Percentiles rank a stretch among this genome's conserved stretches.
These are phyloP conservation scores for Neodiprion virginianus DNA, from an alignment of 1,140 invertebrate genomes.

Conservation along the genomic window DNA sequence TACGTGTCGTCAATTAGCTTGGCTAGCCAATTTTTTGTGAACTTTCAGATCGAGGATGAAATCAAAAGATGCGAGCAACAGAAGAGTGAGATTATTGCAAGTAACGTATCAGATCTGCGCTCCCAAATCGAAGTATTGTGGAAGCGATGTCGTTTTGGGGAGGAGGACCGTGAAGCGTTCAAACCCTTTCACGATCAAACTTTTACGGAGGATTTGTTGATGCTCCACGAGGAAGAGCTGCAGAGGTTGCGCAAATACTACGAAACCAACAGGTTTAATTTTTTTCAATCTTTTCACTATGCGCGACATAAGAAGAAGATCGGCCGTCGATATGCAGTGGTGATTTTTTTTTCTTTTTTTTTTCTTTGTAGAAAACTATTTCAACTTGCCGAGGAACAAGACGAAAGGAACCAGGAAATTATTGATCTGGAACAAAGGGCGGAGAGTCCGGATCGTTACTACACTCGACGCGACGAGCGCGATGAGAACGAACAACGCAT, in stretches of 20 bases:
- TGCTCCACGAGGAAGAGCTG: slow-evolving; percentile 77
- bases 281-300: slow-evolving; percentile 27
- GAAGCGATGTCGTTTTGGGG: slow-evolving; percentile 73
- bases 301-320: slow-evolving; percentile 3
- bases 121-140: slow-evolving; percentile 73
- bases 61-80: slow-evolving; percentile 69
- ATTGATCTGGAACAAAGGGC: slow-evolving; percentile 74
- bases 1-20: slow-evolving; percentile 8
- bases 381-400: slow-evolving; percentile 68
- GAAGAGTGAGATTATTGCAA: slow-evolving; percentile 70
- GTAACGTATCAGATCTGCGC: slow-evolving; percentile 74
- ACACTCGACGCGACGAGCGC: slow-evolving; percentile 84
- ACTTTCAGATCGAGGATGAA: slow-evolving; percentile 62
- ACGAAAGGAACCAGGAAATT: slow-evolving; percentile 72
- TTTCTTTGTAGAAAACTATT: slow-evolving; percentile 62
- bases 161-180: slow-evolving; percentile 69
- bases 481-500: slow-evolving; percentile 84
- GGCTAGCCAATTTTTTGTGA: slow-evolving; percentile 16
- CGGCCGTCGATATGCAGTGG: neutral
- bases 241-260: slow-evolving; percentile 72
- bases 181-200: slow-evolving; percentile 66
- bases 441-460: slow-evolving; percentile 78
- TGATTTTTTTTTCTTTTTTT: neutral
- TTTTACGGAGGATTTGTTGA: slow-evolving; percentile 78
- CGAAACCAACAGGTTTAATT: slow-evolving; percentile 68